Percentiles rank a stretch among this genome's conserved stretches.
These are phyloP conservation scores for Heterodera filipjevi DNA, from an alignment of 2,888 invertebrate genomes.

Conservation along the genomic window DNA sequence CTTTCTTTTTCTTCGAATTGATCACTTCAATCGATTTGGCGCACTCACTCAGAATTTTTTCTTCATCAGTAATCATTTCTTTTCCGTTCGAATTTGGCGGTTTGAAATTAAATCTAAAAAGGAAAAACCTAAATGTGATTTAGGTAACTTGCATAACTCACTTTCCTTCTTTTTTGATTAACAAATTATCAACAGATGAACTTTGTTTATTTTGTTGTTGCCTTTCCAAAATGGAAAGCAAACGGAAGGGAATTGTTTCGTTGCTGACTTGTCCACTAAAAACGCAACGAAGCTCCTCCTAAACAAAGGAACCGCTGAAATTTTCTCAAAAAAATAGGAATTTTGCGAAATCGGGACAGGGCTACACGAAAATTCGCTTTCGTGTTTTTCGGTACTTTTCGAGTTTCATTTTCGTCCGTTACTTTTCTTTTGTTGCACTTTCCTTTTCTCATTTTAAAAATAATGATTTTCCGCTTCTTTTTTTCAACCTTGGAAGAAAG, in stretches of 20 bases:
- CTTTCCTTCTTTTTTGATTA: not conserved
- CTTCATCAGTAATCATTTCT: too few species aligned
- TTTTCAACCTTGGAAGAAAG: too few species aligned
- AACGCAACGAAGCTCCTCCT: not conserved
- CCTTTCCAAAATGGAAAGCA: not conserved
- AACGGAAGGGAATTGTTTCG: not conserved
- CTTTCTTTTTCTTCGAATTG: not conserved
- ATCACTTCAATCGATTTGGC: not conserved
- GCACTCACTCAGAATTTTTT: not conserved
- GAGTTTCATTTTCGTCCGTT: too few species aligned
- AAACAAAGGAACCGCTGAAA: too few species aligned
- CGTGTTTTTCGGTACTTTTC: too few species aligned
- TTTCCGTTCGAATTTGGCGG: not conserved
- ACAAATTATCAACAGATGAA: not conserved
- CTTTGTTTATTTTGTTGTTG: not conserved
- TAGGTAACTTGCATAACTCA: not conserved
- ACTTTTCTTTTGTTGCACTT: too few species aligned
- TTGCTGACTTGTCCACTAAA: not conserved
- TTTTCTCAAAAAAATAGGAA: too few species aligned
- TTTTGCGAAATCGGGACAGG: too few species aligned
- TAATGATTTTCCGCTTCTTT: too few species aligned
- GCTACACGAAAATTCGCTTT: too few species aligned
- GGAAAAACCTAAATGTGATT: too few species aligned
- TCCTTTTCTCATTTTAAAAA: too few species aligned
- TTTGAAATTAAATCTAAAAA: not conserved